These are phyloP conservation scores for Acrocephalus scirpaceus DNA, from an alignment of 2,797 vertebrate species.

Conservation along the genomic window DNA sequence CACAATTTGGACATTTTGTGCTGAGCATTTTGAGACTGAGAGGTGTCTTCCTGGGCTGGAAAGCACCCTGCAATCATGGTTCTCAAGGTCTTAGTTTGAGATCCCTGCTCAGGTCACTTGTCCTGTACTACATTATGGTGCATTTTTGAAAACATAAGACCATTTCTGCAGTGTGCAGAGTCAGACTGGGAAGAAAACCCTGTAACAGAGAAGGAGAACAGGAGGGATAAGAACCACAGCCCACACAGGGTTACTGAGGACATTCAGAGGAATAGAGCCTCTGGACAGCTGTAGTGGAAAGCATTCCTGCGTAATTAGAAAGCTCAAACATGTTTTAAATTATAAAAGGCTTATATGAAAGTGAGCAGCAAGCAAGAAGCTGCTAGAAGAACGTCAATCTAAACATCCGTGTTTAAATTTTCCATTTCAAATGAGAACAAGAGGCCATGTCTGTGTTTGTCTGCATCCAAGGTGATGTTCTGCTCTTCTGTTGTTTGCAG, in stretches of 20 bases:
- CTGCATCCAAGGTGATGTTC: background rate
- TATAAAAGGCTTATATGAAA: background rate
- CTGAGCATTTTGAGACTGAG: background rate
- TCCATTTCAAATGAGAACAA: background rate
- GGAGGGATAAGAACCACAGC: background rate
- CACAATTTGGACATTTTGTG: background rate
- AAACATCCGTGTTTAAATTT: background rate
- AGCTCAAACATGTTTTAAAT: background rate
- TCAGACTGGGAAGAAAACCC: background rate
- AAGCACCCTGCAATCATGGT: background rate
- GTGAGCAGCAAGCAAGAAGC: background rate
- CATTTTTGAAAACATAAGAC: background rate
- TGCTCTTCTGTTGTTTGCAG: background rate
- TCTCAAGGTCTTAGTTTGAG: background rate
- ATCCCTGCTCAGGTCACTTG: background rate
- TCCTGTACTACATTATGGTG: background rate
- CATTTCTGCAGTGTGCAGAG: background rate
- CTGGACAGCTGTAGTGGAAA: background rate
- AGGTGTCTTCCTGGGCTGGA: background rate
- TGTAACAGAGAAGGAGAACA: background rate
- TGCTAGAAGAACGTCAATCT: background rate
- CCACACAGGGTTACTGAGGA: background rate
- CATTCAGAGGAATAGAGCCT: background rate
- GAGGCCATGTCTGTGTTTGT: fast-evolving
- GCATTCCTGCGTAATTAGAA: background rate